Conservation (phyloP, 2,888 invertebrate species). For the Lamproptera curius region DNA sequence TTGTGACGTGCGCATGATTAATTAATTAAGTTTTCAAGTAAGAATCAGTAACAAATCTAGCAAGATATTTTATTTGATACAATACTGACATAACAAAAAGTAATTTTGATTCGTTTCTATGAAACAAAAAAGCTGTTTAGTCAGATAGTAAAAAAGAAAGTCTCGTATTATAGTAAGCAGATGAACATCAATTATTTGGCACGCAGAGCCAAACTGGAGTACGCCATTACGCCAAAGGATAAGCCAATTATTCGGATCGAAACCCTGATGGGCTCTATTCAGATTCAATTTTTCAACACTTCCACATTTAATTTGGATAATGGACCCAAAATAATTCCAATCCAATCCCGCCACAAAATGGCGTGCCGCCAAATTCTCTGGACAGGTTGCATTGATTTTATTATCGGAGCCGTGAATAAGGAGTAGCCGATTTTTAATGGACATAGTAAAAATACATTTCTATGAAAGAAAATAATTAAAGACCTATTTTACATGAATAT, state of each 20-base stretch:
- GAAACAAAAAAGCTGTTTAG: too few relatives aligned
- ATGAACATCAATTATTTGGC: conserved; percentile 8
- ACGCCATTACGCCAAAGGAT: conserved; percentile 35
- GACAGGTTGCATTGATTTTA: conserved; percentile 9
- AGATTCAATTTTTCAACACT: conserved; percentile 38
- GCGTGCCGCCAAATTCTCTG: conserved; percentile 16
- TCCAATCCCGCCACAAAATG: conserved; percentile 28
- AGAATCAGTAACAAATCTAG: too few relatives aligned
- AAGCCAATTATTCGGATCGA: conserved; percentile 34
- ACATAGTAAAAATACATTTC: too few relatives aligned
- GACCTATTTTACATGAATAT: too few relatives aligned
- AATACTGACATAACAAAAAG: too few relatives aligned
- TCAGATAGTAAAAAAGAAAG: too few relatives aligned
- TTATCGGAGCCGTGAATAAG: neutral
- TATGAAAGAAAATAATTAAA: too few relatives aligned
- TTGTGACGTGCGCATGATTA: too few relatives aligned
- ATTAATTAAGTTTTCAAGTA: too few relatives aligned
- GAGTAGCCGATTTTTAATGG: too few relatives aligned
- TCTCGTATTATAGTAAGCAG: neutral
- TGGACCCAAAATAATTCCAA: conserved; percentile 34
- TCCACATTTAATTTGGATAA: conserved; percentile 33
- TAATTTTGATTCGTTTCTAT: too few relatives aligned
- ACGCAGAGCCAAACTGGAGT: conserved; percentile 18
- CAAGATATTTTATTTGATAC: too few relatives aligned
- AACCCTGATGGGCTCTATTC: conserved; percentile 32